A percentile compares a stretch with the other conserved stretches of the same genome.
Conservation (phyloP, 2,113 vertebrate species). For the Rhynchopsitta pachyrhyncha region DNA sequence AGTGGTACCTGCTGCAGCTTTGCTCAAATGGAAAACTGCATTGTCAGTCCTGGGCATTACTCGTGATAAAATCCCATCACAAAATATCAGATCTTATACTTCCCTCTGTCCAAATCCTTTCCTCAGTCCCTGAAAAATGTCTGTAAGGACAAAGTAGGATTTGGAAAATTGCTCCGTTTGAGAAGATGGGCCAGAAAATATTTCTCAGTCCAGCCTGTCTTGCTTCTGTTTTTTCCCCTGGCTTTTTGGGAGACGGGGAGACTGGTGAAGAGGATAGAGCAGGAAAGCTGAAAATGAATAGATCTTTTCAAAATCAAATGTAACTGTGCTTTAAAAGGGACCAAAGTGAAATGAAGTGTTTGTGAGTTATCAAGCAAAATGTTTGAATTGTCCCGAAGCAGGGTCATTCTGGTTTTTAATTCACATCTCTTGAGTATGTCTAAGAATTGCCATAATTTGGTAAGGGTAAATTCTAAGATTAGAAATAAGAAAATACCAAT, state of each 20-base stretch:
- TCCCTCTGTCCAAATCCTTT: neutral
- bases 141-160: neutral
- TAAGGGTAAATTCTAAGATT: neutral
- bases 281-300: neutral
- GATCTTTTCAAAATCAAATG: neutral
- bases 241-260: neutral
- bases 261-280: neutral
- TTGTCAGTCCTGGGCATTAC: neutral
- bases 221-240: neutral
- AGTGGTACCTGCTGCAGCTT: neutral
- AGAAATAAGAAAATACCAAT: neutral
- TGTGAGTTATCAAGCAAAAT: neutral
- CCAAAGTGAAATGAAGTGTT: neutral
- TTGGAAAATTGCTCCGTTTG: neutral
- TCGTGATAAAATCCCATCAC: neutral
- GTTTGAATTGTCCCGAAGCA: neutral
- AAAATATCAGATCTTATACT: conserved; percentile 10
- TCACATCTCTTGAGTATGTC: neutral
- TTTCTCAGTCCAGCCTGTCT: neutral
- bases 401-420: neutral
- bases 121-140: neutral
- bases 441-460: neutral
- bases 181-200: neutral
- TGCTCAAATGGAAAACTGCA: neutral
- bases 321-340: neutral